A percentile compares a stretch with the other conserved stretches of the same genome.
Conservation (phyloP, 1,140 invertebrate genomes). For the Chionoecetes opilio region DNA sequence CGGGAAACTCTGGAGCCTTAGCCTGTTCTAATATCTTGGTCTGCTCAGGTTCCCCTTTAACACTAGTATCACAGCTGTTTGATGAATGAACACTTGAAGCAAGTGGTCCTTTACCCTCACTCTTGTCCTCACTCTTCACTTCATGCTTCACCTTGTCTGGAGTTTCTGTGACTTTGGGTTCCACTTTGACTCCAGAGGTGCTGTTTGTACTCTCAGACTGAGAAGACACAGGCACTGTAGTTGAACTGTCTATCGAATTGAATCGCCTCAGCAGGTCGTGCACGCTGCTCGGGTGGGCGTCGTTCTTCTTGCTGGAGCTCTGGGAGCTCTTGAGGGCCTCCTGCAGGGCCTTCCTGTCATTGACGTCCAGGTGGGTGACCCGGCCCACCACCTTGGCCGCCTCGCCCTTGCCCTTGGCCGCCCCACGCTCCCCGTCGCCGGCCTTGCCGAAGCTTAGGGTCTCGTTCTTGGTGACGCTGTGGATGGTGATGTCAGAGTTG, state of each 20-base stretch:
- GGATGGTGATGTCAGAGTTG: slow-evolving; percentile 81
- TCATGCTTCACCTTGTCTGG: slow-evolving; percentile 77
- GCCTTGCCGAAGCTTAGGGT: slow-evolving; percentile 71
- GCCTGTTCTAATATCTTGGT: slow-evolving; percentile 71
- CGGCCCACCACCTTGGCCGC: slow-evolving; percentile 73
- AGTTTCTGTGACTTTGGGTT: slow-evolving; percentile 69
- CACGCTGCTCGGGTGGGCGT: slow-evolving; percentile 73
- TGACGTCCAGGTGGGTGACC: slow-evolving; percentile 81
- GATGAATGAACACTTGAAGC: slow-evolving; percentile 75
- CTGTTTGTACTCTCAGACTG: slow-evolving; percentile 81
- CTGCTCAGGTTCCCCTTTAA: slow-evolving; percentile 77
- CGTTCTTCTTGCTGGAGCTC: slow-evolving; percentile 78
- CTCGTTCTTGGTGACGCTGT: slow-evolving; percentile 81
- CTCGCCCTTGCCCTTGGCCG: slow-evolving; percentile 49
- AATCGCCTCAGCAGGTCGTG: slow-evolving; percentile 77
- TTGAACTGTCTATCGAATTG: slow-evolving; percentile 80
- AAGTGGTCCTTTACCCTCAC: slow-evolving; percentile 71
- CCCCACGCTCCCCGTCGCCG: background rate
- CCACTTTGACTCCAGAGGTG: slow-evolving; percentile 75
- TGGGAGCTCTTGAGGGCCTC: slow-evolving; percentile 81
- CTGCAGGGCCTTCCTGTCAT: slow-evolving; percentile 80
- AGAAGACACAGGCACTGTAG: slow-evolving; percentile 80
- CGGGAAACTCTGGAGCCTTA: slow-evolving; percentile 73
- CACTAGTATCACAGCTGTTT: slow-evolving; percentile 81
- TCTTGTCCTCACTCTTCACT: slow-evolving; percentile 78